Conservation (phyloP, 2,888 invertebrate species). For the Dolichopus griseipennis region DNA sequence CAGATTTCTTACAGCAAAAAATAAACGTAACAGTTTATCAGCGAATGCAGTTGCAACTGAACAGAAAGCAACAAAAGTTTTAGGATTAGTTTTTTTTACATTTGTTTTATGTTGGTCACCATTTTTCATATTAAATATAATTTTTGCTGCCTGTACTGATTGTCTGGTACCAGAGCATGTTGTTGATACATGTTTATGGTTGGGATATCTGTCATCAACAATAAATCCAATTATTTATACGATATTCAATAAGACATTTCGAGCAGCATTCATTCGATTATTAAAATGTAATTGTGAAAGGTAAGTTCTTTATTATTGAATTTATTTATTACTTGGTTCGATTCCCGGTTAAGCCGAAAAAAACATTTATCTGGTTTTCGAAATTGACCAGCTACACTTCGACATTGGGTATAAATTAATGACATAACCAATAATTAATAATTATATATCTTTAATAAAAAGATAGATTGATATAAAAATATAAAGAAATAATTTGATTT, state of each 20-base stretch:
- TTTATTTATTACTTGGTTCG: too few relatives aligned
- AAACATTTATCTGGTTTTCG: too few relatives aligned
- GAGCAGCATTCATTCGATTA: constrained; percentile 72
- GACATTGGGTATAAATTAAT: too few relatives aligned
- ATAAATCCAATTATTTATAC: constrained; percentile 93
- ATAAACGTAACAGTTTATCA: constrained; percentile 60
- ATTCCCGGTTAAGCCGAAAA: too few relatives aligned
- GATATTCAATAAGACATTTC: constrained; percentile 81
- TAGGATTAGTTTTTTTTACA: constrained; percentile 85
- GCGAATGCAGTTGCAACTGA: constrained; percentile 81
- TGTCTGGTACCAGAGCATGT: constrained; percentile 62
- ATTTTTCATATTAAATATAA: constrained; percentile 80
- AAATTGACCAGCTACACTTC: too few relatives aligned
- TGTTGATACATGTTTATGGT: constrained; percentile 77
- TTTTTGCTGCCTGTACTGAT: constrained; percentile 74
- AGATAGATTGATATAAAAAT: too few relatives aligned
- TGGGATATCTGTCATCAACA: constrained; percentile 86
- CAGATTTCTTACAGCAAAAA: constrained; percentile 62
- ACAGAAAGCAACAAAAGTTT: constrained; percentile 83
- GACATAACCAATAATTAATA: too few relatives aligned
- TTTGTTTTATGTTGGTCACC: constrained; percentile 92
- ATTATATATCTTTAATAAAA: too few relatives aligned
- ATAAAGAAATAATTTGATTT: too few relatives aligned
- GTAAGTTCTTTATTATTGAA: constrained; percentile 44
- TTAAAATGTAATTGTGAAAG: constrained; percentile 67